phyloP scores from a whole-genome alignment of 1,140 invertebrate genomes.

The Idris sp. region DNA sequence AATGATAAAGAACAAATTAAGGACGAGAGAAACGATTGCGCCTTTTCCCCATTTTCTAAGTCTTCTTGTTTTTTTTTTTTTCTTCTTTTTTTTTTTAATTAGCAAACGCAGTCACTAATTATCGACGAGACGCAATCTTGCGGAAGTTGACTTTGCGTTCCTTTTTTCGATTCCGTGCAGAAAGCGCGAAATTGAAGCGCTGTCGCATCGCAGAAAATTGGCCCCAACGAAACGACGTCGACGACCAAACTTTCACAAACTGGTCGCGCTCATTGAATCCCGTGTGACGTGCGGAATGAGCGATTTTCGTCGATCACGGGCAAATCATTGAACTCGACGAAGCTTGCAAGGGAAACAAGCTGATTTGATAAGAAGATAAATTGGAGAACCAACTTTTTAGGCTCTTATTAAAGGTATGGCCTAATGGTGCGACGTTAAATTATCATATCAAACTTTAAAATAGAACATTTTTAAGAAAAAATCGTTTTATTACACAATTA shows the following conservation, averaged over 20 bases:
- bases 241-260: slow-evolving; percentile 66
- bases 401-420: slow-evolving; percentile 24
- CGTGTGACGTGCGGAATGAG: slow-evolving; percentile 41
- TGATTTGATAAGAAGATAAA: slow-evolving; percentile 21
- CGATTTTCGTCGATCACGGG: slow-evolving; percentile 51
- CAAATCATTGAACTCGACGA: slow-evolving; percentile 35
- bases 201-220: slow-evolving; percentile 65
- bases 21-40: neutral
- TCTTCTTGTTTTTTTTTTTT: too few relatives aligned
- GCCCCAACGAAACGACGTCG: slow-evolving; percentile 46
- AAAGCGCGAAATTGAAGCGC: slow-evolving; percentile 74
- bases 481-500: too few relatives aligned
- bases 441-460: slow-evolving; percentile 5
- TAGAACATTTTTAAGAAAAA: too few relatives aligned
- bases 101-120: slow-evolving; percentile 9
- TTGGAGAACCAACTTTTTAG: slow-evolving; percentile 12
- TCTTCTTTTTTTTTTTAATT: too few relatives aligned
- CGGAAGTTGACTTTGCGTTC: slow-evolving; percentile 40
- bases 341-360: slow-evolving; percentile 18
- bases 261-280: slow-evolving; percentile 65
- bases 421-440: slow-evolving; percentile 4
- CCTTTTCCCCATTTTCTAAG: neutral
- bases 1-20: slow-evolving; percentile 36
- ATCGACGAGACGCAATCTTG: slow-evolving; percentile 24
- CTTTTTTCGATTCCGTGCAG: slow-evolving; percentile 64